Evolutionary conservation across 2,113 vertebrate genomes (phyloP), one percentile per base, ranked within the genome.

Genomic region (Dipodomys merriami): DNA sequence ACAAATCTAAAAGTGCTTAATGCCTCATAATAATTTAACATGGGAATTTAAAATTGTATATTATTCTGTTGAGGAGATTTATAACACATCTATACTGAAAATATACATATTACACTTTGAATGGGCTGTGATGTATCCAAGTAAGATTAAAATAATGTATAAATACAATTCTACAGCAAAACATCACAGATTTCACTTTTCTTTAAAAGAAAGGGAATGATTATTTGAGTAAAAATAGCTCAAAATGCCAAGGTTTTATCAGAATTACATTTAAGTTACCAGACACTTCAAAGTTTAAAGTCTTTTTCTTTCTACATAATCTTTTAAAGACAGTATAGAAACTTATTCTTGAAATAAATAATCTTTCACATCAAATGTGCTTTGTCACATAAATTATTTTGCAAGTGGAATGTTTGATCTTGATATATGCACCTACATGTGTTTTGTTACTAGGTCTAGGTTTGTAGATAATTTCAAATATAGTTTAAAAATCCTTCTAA

Each of bases 21-120:
- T 29, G 78, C 27, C 33, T 93, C 65, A 95, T 94, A 91, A 92
- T 46, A 91, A 90, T 85, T 71, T 76, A 67, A 44, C 23, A 30
- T 22, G 71, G 13, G 20, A 65, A 80, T 92, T 92, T 91, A 87
- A 53, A 90, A 86, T 85, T 90, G 49, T 57, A 18, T 2, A 39
- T 90, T 95, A 88, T 91, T 86, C 33, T 69, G 22, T 72, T 81
- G 53, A 91, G 35, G 49, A 95, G 46, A 88, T 80, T 90, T 90
- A 79, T 81, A 93, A 88, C 2, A 83, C 18, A 49, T 67, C 49
- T 74, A 20, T 91, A 29, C 16, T 85, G 86, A 46, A 57, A 91
- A 46, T 68, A 1, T 76, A 88, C 6, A 68, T 91, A 15, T 71
- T 95, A 4, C 29, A 68, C 93, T 89, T 91, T 90, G 27, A 91